Percentiles rank a stretch among this genome's conserved stretches.
phyloP scores from a whole-genome alignment of 2,113 vertebrate species.

The Casuarius casuarius region DNA sequence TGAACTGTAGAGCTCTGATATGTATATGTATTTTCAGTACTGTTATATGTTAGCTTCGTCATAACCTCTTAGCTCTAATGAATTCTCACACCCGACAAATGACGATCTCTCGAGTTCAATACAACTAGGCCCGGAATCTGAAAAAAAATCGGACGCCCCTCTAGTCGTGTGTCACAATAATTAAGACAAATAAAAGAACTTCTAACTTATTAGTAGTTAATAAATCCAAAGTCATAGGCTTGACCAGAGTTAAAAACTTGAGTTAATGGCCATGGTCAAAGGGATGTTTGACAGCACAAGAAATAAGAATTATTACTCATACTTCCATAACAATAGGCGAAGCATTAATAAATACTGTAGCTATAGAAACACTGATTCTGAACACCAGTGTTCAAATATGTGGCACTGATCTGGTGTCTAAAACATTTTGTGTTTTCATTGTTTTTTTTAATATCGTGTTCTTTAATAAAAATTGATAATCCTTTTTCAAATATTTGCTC shows the following conservation, averaged over 20 bases:
- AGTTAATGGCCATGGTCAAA: fast-evolving
- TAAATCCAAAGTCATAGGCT: not conserved
- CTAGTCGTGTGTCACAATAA: not conserved
- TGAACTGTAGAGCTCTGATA: no score
- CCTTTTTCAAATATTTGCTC: not conserved
- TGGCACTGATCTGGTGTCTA: not conserved
- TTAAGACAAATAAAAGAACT: not conserved
- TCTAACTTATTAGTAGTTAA: not conserved
- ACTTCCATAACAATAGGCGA: not conserved
- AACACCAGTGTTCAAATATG: not conserved
- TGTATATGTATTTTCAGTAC: no score
- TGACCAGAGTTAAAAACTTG: not conserved
- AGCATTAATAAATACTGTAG: not conserved
- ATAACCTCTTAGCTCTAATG: no score
- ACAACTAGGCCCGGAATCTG: no score
- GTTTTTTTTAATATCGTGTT: not conserved
- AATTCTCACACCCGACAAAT: no score
- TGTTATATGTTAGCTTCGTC: no score
- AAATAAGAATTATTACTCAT: not conserved
- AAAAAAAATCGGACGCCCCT: no score
- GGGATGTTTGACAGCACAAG: not conserved
- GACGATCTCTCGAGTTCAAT: no score
- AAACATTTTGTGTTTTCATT: not conserved
- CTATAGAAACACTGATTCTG: not conserved
- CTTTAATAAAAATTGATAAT: not conserved